Conservation (phyloP, 2,888 invertebrate species). For the Cenopis cana region DNA sequence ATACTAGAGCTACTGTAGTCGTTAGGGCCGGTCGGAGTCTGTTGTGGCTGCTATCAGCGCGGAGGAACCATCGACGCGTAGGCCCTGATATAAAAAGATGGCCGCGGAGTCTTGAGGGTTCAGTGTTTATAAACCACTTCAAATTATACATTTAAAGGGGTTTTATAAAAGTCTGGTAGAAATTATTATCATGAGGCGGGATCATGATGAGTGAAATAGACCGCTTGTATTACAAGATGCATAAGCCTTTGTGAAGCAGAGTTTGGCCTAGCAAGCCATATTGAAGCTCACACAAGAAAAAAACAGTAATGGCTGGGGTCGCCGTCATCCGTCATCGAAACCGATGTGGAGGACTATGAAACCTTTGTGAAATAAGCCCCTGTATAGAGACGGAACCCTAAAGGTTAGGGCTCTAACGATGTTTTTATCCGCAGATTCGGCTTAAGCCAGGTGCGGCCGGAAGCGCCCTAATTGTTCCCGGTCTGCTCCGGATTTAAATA, state of each 20-base stretch:
- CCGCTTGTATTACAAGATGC: no score
- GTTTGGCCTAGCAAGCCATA: no score
- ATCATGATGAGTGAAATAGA: no score
- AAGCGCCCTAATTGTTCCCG: slow-evolving; percentile 37
- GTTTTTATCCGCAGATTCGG: slow-evolving; percentile 18
- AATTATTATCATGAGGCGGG: no score
- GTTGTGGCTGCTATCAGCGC: not conserved
- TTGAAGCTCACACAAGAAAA: no score
- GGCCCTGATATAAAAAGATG: slow-evolving; percentile 1
- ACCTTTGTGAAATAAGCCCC: no score
- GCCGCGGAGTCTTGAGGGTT: not conserved
- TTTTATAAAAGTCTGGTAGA: no score
- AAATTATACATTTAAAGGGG: not conserved
- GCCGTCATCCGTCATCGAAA: no score
- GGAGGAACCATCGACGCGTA: not conserved
- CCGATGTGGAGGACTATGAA: no score
- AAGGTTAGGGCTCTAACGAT: slow-evolving; percentile 20
- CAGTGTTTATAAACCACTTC: not conserved
- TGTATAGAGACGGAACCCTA: not conserved
- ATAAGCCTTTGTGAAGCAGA: no score
- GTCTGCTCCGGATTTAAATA: slow-evolving; percentile 36
- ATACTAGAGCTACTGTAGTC: no score
- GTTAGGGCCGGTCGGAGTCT: slow-evolving; percentile 3
- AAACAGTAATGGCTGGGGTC: no score
- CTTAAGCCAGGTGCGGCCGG: slow-evolving; percentile 31